Base-by-base conservation (phyloP, 2,888 invertebrate genomes). In the Seira ritae region DNA sequence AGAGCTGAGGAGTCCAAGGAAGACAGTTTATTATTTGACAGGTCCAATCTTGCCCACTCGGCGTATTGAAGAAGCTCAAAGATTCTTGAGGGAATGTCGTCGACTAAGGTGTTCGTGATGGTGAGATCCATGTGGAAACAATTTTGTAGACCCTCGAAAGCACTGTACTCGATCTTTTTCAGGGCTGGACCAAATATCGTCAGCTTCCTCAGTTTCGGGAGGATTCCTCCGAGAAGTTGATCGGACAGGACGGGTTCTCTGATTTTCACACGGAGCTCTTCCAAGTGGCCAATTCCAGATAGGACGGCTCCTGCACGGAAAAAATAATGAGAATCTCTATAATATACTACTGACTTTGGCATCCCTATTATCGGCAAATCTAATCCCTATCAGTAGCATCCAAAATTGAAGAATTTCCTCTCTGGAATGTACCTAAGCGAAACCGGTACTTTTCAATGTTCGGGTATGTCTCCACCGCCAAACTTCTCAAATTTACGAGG, bases 1-100 rank as follows among this genome's bases (percentile, higher is more conserved):
- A 97, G 95, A 85, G 95, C 95, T 85, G 96, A 95, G 74, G 96
- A 95, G 90, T 95, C 95, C 86, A 97, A 92, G 81, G 94, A 94
- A 46, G 94, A 93, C 90, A 97, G 93, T 91, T 94, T 93, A 92
- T 97, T 97, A 90, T 94, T 93, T 85, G 95, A 94, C 87, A 97
- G 92, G 91, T 97, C 96, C 84, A 97, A 93, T 68, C 85, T 37
- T 1, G 89, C 87, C 87, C 88, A 88, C 10, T 85, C 84, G 3
- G 86, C 82, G 71, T 74, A 78, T 46, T 87, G 87, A 1, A 89
- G 77, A 15, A 87, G 84, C 68, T 88, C 85, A 78, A 88, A 88
- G 6, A 89, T 78, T 22, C 95, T 95, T 0, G 95, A 93, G 23
- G 96, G 96, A 88, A 97, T 91, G 90, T 96, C 95, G 82, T 94